Percentiles rank a stretch among this genome's conserved stretches.
Evolutionary conservation across 2,888 invertebrate species (phyloP).

Genomic region (Prostheceraeus crozeri): DNA sequence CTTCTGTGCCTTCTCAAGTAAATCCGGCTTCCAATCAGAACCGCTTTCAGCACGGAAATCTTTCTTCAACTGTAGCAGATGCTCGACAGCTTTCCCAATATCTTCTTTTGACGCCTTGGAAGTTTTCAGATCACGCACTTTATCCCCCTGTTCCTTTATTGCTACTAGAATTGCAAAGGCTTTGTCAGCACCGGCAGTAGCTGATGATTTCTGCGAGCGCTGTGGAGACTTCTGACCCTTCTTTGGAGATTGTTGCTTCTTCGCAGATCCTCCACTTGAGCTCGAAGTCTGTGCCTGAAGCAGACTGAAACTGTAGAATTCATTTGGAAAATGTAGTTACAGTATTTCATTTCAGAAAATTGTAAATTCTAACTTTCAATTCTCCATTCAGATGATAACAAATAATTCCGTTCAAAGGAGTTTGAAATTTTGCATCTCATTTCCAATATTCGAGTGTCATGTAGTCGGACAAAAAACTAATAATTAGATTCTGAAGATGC

Average conservation of each 20-base stretch:
- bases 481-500: too few relatives aligned
- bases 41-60: constrained; percentile 43
- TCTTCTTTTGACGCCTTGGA: not conserved
- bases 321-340: too few relatives aligned
- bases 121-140: constrained; percentile 66
- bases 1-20: constrained; percentile 5
- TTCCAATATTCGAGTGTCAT: too few relatives aligned
- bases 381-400: too few relatives aligned
- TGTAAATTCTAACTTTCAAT: too few relatives aligned
- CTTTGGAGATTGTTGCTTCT: too few relatives aligned
- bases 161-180: constrained; percentile 34
- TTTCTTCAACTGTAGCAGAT: constrained; percentile 43
- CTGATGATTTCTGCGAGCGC: not conserved
- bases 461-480: too few relatives aligned
- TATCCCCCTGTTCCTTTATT: constrained; percentile 64
- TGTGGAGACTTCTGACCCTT: constrained; percentile 44
- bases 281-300: constrained; percentile 44
- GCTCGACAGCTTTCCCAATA: constrained; percentile 41
- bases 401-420: too few relatives aligned
- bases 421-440: too few relatives aligned
- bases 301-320: too few relatives aligned
- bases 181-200: not conserved
- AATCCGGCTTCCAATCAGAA: constrained; percentile 43
- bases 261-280: not conserved
- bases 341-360: too few relatives aligned